Evolutionary conservation across 2,888 invertebrate genomes (phyloP), one percentile per base, ranked within the genome.

Genomic region (Bombylius discolor): DNA sequence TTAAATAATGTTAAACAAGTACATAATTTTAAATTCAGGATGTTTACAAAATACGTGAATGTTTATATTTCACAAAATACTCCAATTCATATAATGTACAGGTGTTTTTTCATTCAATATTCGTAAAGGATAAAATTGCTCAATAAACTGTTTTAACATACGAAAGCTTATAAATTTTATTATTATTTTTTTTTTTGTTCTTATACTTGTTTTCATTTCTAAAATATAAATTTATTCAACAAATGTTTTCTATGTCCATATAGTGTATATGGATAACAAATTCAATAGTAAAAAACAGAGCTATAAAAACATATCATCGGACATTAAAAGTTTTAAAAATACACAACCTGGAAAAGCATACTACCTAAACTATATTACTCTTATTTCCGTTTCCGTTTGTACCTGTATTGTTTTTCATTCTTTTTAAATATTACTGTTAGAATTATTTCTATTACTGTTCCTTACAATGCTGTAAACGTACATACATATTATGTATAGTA

Each of bases 201-300:
- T 3, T 3, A 23, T 23, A 23, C 23, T 23, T 23, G 23, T 23
- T 23, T 23, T 1, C 23, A 23, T 23, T 23, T 23, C 23, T 23
- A 23, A 23, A 23, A 23, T 23, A 23, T 23, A 23, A 23, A 79
- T 81, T 81, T 73, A 89, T 88, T 85, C 86, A 62, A 85, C 82
- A 66, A 89, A 78, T 58, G 87, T 85, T 66, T 23, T 83, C 83
- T 68, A 85, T 85, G 71, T 86, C 83, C 67, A 84, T 79, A 70
- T 88, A 88, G 75, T 87, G 85, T 59, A 87, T 85, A 75, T 89
- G 88, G 77, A 87, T 85, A 71, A 86, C 78, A 71, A 89, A 77
- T 71, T 88, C 86, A 71, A 90, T 79, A 69, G 85, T 76, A 69
- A 23, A 23, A 23, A 89, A 80, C 64, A 88, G 78, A 63, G 82